phyloP scores from a whole-genome alignment of 1,140 invertebrate genomes.

The Steinernema khuongi region DNA sequence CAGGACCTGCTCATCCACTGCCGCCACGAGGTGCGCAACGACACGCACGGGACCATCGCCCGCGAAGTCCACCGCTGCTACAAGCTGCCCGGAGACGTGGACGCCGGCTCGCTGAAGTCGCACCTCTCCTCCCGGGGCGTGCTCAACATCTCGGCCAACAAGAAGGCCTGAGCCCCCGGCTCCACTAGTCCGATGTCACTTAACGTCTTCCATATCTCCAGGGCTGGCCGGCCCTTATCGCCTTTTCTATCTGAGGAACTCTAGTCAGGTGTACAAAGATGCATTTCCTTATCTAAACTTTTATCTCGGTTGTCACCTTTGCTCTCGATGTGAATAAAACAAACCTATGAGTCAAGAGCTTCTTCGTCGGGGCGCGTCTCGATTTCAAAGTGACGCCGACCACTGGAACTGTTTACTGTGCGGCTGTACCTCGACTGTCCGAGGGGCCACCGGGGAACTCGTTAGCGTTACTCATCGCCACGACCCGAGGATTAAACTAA shows the following conservation, averaged over 20 bases:
- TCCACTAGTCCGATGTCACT: not conserved
- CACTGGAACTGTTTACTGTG: too few relatives aligned
- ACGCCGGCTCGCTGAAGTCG: constrained; percentile 47
- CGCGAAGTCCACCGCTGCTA: constrained; percentile 54
- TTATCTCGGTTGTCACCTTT: too few relatives aligned
- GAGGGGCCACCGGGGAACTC: too few relatives aligned
- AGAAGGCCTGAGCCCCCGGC: constrained; percentile 42
- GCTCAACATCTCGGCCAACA: constrained; percentile 48
- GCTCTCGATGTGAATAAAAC: too few relatives aligned
- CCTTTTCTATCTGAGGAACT: not conserved
- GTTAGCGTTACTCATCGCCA: too few relatives aligned
- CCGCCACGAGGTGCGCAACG: constrained; percentile 51
- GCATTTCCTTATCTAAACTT: too few relatives aligned
- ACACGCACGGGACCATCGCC: constrained; percentile 49
- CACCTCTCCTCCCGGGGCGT: constrained; percentile 47
- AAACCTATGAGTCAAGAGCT: too few relatives aligned
- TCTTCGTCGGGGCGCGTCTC: too few relatives aligned
- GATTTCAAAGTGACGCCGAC: too few relatives aligned
- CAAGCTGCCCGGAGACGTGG: constrained; percentile 53
- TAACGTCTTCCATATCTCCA: not conserved
- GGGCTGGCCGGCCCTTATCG: too few relatives aligned
- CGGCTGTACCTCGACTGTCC: too few relatives aligned
- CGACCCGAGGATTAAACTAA: too few relatives aligned
- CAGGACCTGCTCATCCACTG: constrained; percentile 54
- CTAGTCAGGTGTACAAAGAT: constrained; percentile 14